Evolutionary conservation across 2,797 vertebrate genomes (phyloP), one percentile per base, ranked within the genome.

Genomic region (Stomatorhinus walkeri): DNA sequence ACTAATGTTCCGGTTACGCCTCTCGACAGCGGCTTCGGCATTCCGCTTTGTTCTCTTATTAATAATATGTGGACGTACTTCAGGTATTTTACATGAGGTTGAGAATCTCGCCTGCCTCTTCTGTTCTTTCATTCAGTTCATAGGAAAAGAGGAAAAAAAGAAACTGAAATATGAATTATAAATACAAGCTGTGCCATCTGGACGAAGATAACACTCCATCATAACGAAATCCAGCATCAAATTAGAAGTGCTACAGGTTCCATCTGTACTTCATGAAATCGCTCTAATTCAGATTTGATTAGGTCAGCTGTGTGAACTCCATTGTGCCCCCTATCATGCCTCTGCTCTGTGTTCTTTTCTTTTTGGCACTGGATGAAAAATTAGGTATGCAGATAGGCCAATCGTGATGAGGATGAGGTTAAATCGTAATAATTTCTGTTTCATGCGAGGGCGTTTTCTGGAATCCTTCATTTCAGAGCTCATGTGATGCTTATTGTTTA

Each of bases 271-370:
- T 93, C 88, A 91, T 93, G 93, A 94, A 91, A 95, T 95, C 94
- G 93, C 94, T 95, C 93, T 93, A 91, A 92, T 94, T 94, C 91
- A 94, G 93, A 95, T 95, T 95, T 94, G 93, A 95, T 95, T 95
- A 94, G 94, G 94, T 95, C 93, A 92, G 94, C 92, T 68, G 89
- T 87, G 88, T 87, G 32, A 92, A 61, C 94, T 93, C 91, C 92
- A 93, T 94, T 94, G 92, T 94, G 92, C 91, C 93, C 90, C 93
- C 93, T 94, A 94, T 95, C 94, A 94, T 92, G 92, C 93, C 92
- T 93, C 93, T 93, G 93, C 93, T 91, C 91, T 36, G n/a, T 43
- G 4, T 91, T 93, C 91, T 87, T 8, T 56, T 49, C 89, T 89
- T 90, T 90, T 89, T 84, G 85, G 87, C 88, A 87, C 49, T 5